These are phyloP conservation scores for Heliconius eleuchia DNA, from an alignment of 1,140 invertebrate species.

Conservation along the genomic window DNA sequence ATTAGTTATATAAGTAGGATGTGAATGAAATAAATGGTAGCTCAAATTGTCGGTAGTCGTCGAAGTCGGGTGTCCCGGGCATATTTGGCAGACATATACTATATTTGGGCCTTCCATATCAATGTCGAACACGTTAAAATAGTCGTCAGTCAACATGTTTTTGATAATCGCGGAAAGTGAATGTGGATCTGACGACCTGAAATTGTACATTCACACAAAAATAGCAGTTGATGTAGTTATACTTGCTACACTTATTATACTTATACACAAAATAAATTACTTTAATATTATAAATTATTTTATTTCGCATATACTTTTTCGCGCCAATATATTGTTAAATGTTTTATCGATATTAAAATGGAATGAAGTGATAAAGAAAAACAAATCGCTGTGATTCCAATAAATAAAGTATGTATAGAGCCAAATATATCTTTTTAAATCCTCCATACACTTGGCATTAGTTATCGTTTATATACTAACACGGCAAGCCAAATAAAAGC, in stretches of 20 bases:
- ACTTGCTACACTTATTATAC: not conserved
- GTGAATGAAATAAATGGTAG: slow-evolving; percentile 48
- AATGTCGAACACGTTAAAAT: slow-evolving; percentile 47
- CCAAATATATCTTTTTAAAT: no score
- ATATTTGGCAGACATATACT: slow-evolving; percentile 62
- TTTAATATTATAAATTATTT: no score
- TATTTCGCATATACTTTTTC: no score
- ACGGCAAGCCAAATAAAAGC: no score
- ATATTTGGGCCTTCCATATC: slow-evolving; percentile 47
- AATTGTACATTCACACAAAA: slow-evolving; percentile 31
- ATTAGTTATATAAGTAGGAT: slow-evolving; percentile 35
- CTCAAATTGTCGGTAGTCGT: slow-evolving; percentile 41
- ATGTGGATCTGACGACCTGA: slow-evolving; percentile 40
- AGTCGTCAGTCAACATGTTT: slow-evolving; percentile 48
- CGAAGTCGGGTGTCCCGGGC: slow-evolving; percentile 37
- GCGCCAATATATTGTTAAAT: no score
- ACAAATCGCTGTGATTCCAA: no score
- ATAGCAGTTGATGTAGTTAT: not conserved
- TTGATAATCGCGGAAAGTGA: slow-evolving; percentile 45
- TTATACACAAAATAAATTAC: not conserved
- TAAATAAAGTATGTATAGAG: no score
- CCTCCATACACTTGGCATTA: no score
- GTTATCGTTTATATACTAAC: no score
- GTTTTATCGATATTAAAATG: no score
- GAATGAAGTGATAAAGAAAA: no score